These are phyloP conservation scores for Trichomalopsis sarcophagae DNA, from an alignment of 1,140 invertebrate genomes.

Conservation along the genomic window DNA sequence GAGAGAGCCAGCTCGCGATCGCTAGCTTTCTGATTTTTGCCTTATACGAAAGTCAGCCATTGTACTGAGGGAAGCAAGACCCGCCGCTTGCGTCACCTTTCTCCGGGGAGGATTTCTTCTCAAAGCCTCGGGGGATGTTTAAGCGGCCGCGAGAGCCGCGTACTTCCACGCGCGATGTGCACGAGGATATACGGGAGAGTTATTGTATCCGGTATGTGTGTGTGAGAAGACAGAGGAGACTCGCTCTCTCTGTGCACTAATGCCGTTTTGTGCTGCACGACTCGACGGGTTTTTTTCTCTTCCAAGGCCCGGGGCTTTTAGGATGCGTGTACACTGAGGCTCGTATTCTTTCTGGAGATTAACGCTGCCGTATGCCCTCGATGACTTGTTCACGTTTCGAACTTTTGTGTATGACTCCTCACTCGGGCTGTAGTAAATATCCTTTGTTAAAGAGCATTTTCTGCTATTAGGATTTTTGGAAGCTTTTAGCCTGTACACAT, in stretches of 20 bases:
- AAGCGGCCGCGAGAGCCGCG: slow-evolving; percentile 17
- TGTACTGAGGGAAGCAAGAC: slow-evolving; percentile 60
- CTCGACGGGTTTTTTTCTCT: not conserved
- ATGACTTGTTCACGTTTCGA: not conserved
- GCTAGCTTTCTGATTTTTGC: slow-evolving; percentile 76
- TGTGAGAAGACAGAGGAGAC: not conserved
- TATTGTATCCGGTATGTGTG: not conserved
- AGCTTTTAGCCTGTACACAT: no score
- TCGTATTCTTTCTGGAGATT: not conserved
- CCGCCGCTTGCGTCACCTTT: slow-evolving; percentile 50
- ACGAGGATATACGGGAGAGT: not conserved
- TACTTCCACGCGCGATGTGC: not conserved
- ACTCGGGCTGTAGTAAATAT: not conserved
- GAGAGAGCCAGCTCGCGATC: not conserved
- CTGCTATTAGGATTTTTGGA: no score
- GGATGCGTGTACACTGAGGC: no score
- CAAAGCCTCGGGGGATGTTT: not conserved
- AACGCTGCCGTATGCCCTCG: not conserved
- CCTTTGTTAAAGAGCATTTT: not conserved
- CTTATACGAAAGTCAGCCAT: slow-evolving; percentile 74
- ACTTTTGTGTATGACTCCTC: not conserved
- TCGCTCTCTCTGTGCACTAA: no score
- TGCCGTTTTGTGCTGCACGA: not conserved
- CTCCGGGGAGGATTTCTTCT: slow-evolving; percentile 41
- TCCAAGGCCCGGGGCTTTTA: not conserved